Percentiles rank a stretch among this genome's conserved stretches.
Conservation (phyloP, 1,140 invertebrate genomes). For the Rhopalosiphum maidis region DNA sequence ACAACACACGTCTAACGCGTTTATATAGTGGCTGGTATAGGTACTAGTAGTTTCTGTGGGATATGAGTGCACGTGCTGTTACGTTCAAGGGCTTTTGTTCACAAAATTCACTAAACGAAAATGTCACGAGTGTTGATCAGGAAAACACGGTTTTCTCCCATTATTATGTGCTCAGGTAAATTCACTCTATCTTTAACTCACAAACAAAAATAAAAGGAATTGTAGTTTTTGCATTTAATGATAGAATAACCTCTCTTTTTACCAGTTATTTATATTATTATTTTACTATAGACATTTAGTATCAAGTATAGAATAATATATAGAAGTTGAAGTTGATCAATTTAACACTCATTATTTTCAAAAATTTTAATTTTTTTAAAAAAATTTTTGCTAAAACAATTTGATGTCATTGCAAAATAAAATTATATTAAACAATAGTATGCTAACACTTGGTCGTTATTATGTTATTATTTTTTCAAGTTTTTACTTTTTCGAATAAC, state of each 20-base stretch:
- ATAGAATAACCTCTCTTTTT: not conserved
- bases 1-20: not conserved
- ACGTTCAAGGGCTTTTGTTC: not conserved
- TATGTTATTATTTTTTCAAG: not conserved
- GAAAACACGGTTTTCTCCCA: not conserved
- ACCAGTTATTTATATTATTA: not conserved
- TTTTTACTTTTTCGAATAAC: too few relatives aligned
- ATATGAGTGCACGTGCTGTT: not conserved
- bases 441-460: not conserved
- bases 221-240: not conserved
- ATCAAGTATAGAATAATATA: not conserved
- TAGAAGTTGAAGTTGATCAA: not conserved
- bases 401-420: not conserved
- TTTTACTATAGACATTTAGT: not conserved
- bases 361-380: not conserved
- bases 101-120: conserved; percentile 17
- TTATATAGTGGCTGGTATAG: not conserved
- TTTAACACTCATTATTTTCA: not conserved
- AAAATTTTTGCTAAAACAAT: not conserved
- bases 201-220: not conserved
- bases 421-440: not conserved
- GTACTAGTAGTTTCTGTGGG: not conserved
- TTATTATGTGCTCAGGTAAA: not conserved
- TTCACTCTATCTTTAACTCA: not conserved
- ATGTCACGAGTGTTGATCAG: not conserved